Base-by-base conservation (phyloP, 35 echinoderm and acorn worm species). In the Heliocidaris erythrogramma region DNA sequence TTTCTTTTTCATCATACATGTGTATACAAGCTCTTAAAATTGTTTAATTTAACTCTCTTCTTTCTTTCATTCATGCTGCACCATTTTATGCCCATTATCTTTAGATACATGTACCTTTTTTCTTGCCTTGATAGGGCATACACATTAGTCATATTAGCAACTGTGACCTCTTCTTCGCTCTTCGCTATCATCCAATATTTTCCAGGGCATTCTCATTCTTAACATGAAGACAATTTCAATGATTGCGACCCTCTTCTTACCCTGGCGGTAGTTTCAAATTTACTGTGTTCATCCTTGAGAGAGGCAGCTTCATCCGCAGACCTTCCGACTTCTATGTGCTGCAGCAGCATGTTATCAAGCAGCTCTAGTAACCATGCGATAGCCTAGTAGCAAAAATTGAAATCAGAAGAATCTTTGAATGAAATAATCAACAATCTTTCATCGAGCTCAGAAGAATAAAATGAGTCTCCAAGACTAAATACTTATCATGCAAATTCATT, bases 291-390 rank as follows among this genome's bases (percentile, higher is more conserved):
- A 87, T 95, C 92, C 47, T 96, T 97, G 42, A 97, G 96, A 60
- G 96, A 93, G 53, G 97, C 94, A 31, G 96, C 98, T 56, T 99
- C 98, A 86, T 88, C 92, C 21, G 97, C 94, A 48, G 97, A 94
- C 31, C 94, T 94, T 60, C 98, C 98, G 42, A 99, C 95, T 48
- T 96, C 96, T 24, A 96, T 87, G 50, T 99, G 98, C 65, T 96
- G 94, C 32, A 65, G 94, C 3, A 96, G 88, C 95, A 99, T 95
- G 14, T 96, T 97, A 48, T 97, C 95, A 24, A 97, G 85, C 85
- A 99, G 88, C 49, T 99, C 98, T 60, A 94, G 95, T 12, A 99
- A 59, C 98, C 98, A 99, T 60, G 95, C 78, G 10, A 99, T 99
- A 14, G 97, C 98, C 98, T 99, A 42, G 2, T 13, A 9, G 7